Base-by-base conservation (phyloP, 2,797 vertebrate genomes). In the Epinephelus malabaricus region DNA sequence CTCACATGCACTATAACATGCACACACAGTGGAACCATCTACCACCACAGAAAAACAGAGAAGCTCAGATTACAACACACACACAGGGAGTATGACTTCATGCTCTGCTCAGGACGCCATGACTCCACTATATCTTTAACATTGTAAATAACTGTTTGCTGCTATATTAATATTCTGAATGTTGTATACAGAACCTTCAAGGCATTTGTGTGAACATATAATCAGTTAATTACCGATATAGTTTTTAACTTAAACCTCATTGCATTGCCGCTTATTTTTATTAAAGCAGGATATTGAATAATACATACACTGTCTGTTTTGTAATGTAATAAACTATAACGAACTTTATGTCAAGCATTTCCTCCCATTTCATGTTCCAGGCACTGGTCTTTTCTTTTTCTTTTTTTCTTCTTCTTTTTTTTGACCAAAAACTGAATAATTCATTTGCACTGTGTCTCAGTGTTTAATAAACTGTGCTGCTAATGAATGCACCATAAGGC, bases 191-290 rank as follows among this genome's bases (percentile, higher is more conserved):
- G 40, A 43, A 11, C 2, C 40, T 43, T 58, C 51, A 40, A 69
- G 43, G 50, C 15, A 59, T 34, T 63, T 66, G 59, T 43, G 58
- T 46, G 25, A 27, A 11, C 23, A 54, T 43, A 30, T 45, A 51
- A 71, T 62, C 61, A 71, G 51, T 70, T 77, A 30, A 8, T 55
- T 14, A 71, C 70, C 23, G 14, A 51, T 50, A 4, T 19, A 47
- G 27, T 9, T 34, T 70, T 67, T 62, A 50, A 59, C 17, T 49
- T 30, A 45, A 69, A 56, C 17, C 0, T 69, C 6, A 34, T 64
- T 64, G 68, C 43, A 19, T 51, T 30, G 40, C 23, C 49, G 25
- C 19, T 30, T 69, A 25, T 72, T 12, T 59, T 49, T 25, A 63
- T 53, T 45, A 34, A 12, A 58, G 5, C 56, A 55, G 38, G n/a